phyloP scores from a whole-genome alignment of 2,888 invertebrate species.

The Helicoverpa assulta region DNA sequence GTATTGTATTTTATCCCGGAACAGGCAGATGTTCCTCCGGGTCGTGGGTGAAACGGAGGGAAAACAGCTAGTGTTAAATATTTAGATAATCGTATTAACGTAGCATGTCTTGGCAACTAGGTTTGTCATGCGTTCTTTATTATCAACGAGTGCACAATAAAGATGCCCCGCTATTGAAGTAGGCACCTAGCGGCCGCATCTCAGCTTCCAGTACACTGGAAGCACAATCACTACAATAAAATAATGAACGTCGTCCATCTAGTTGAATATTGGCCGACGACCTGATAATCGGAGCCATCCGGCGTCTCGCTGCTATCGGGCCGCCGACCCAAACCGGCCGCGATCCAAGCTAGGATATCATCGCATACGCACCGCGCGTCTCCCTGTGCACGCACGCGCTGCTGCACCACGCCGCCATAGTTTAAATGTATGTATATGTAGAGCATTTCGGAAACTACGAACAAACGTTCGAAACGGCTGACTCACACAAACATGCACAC shows the following conservation, averaged over 20 bases:
- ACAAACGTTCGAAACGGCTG: too few species aligned
- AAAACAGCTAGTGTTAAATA: background rate
- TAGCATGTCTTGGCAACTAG: too few species aligned
- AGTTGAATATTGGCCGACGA: conserved; percentile 73
- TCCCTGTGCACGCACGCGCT: background rate
- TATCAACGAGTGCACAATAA: background rate
- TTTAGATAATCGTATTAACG: background rate
- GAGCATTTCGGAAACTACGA: too few species aligned
- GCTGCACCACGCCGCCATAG: too few species aligned
- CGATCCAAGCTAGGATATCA: conserved; percentile 56
- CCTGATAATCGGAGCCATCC: conserved; percentile 78
- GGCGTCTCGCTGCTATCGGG: conserved; percentile 65
- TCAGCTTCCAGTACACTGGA: conserved; percentile 25
- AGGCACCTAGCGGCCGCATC: conserved; percentile 22
- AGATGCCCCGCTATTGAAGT: background rate
- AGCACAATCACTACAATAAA: conserved; percentile 58
- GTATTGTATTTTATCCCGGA: background rate
- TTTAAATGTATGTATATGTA: too few species aligned
- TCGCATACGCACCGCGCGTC: conserved; percentile 35
- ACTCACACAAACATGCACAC: too few species aligned
- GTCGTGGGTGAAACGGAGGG: too few species aligned
- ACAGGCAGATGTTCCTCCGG: too few species aligned
- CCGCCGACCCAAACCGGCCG: conserved; percentile 68
- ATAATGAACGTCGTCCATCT: conserved; percentile 65
- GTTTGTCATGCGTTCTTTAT: too few species aligned